phyloP scores from a whole-genome alignment of 2,888 invertebrate species.

The Helleia helle region DNA sequence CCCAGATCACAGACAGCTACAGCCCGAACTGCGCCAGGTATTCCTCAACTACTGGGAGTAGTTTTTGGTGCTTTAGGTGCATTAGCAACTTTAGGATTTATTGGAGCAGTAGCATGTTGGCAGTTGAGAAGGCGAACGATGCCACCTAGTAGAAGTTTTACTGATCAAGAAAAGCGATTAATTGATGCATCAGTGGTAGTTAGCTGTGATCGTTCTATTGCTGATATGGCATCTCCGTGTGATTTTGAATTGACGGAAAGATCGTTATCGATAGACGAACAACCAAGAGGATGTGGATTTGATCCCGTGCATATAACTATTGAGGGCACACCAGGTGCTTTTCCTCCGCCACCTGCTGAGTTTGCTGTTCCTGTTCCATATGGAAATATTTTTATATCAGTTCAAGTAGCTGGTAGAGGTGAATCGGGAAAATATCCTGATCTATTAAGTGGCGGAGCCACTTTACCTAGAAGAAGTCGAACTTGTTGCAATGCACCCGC shows the following conservation, averaged over 20 bases:
- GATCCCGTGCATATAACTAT: constrained; percentile 78
- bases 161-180: constrained; percentile 90
- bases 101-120: constrained; percentile 67
- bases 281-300: constrained; percentile 61
- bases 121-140: constrained; percentile 83
- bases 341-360: constrained; percentile 68
- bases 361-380: constrained; percentile 70
- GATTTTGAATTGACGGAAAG: constrained; percentile 65
- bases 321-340: constrained; percentile 68
- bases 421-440: constrained; percentile 80
- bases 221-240: constrained; percentile 75
- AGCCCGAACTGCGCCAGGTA: constrained; percentile 81
- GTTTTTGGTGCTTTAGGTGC: constrained; percentile 83
- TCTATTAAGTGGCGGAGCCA: constrained; percentile 71
- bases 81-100: constrained; percentile 78
- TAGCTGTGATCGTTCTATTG: constrained; percentile 79
- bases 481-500: constrained; percentile 75
- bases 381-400: constrained; percentile 90
- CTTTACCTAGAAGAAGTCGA: constrained; percentile 64
- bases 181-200: constrained; percentile 82
- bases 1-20: constrained; percentile 82
- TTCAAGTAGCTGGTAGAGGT: constrained; percentile 77
- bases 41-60: constrained; percentile 82
- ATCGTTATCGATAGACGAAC: constrained; percentile 48
- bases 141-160: constrained; percentile 79